phyloP scores from a whole-genome alignment of 2,888 invertebrate genomes.

The Platycheirus albimanus region DNA sequence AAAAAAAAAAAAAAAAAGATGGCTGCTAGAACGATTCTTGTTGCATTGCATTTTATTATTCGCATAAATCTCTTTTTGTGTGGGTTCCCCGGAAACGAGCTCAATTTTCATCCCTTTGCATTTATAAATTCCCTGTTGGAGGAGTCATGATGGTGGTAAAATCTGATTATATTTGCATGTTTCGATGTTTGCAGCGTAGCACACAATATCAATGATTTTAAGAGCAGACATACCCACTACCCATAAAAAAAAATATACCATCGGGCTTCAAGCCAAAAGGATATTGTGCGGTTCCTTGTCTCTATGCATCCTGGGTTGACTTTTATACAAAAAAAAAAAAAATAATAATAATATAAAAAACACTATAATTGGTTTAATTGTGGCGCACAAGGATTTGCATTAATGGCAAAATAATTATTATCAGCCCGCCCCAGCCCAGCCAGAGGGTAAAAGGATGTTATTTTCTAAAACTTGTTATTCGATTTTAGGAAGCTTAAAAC shows the following conservation, averaged over 20 bases:
- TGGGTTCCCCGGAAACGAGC: background rate
- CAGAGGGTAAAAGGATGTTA: background rate
- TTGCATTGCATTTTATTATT: slow-evolving; percentile 40
- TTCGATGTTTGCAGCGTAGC: slow-evolving; percentile 21
- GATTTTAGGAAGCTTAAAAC: slow-evolving; percentile 22
- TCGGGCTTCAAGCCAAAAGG: background rate
- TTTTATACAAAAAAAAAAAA: slow-evolving; percentile 12
- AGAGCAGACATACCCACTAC: too few relatives aligned
- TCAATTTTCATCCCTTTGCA: slow-evolving; percentile 2
- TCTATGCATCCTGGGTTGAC: background rate
- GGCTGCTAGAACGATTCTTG: background rate
- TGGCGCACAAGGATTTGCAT: slow-evolving; percentile 46
- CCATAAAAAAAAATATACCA: background rate
- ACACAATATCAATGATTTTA: background rate
- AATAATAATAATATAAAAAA: slow-evolving; percentile 1
- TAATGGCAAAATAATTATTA: slow-evolving; percentile 46
- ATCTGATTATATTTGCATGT: slow-evolving; percentile 40
- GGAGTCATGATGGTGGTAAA: slow-evolving; percentile 17
- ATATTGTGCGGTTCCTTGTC: slow-evolving; percentile 1
- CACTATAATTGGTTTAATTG: slow-evolving; percentile 53
- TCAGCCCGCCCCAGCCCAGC: background rate
- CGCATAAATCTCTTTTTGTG: slow-evolving; percentile 38
- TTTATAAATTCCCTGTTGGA: background rate
- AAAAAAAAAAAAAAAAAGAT: background rate
- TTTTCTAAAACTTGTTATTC: slow-evolving; percentile 34